phyloP scores from a whole-genome alignment of 2,888 invertebrate species.

The Ischnus inquisitorius region DNA sequence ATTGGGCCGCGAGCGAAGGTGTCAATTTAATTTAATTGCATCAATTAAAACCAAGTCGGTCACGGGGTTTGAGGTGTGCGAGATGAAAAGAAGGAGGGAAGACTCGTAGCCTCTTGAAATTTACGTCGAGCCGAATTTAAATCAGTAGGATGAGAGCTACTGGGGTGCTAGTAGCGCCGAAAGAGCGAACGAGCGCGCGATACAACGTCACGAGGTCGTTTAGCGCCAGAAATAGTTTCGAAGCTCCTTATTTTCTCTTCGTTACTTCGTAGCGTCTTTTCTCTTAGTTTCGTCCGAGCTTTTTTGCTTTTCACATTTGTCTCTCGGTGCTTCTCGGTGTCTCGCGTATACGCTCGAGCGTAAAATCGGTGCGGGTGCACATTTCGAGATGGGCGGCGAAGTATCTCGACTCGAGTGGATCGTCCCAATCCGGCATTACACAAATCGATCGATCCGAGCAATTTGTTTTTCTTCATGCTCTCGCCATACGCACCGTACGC shows the following conservation, averaged over 20 bases:
- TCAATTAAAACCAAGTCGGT: conserved; percentile 40
- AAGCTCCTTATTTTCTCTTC: conserved; percentile 81
- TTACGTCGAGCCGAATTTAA: conserved; percentile 62
- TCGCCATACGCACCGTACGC: background rate
- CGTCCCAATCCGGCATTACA: conserved; percentile 1
- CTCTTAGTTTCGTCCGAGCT: conserved; percentile 59
- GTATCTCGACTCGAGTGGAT: conserved; percentile 6
- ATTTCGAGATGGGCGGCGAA: conserved; percentile 44
- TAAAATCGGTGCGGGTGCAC: conserved; percentile 57
- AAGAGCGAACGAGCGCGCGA: conserved; percentile 70
- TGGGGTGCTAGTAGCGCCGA: conserved; percentile 67
- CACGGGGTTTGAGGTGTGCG: background rate
- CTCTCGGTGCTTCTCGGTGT: conserved; percentile 25
- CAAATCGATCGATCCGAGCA: conserved; percentile 10
- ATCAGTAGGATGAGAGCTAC: conserved; percentile 77
- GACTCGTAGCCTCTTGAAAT: conserved; percentile 34
- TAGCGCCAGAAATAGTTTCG: conserved; percentile 79
- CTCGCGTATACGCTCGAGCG: conserved; percentile 51
- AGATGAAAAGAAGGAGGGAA: conserved; percentile 14
- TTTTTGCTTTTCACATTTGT: conserved; percentile 42
- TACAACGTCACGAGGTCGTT: conserved; percentile 81
- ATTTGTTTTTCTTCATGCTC: conserved; percentile 3
- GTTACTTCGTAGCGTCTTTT: conserved; percentile 67
- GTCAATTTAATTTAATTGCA: conserved; percentile 60
- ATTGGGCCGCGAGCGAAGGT: background rate